Evolutionary conservation across 2,888 invertebrate species (phyloP), one percentile per base, ranked within the genome.

Genomic region (Mesopsocus fuscifrons): DNA sequence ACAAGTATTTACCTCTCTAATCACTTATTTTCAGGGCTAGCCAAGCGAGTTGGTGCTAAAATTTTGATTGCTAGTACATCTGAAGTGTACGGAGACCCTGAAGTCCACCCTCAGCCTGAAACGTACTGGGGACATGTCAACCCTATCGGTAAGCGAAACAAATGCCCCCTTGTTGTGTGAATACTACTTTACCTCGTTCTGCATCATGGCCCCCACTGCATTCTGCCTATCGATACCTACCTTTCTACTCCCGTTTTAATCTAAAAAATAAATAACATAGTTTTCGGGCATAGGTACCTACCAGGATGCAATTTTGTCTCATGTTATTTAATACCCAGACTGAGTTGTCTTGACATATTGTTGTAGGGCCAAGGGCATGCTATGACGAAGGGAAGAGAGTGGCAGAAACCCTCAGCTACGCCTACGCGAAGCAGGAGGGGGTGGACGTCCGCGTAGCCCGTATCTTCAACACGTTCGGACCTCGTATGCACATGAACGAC

Each of bases 311-410:
- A 30, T n/a, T n/a, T n/a, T n/a, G n/a, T n/a, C n/a, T n/a, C n/a
- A n/a, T n/a, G n/a, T n/a, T n/a, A n/a, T n/a, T n/a, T n/a, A n/a
- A n/a, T n/a, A n/a, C n/a, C n/a, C n/a, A n/a, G n/a, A n/a, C n/a
- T n/a, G n/a, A n/a, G n/a, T n/a, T n/a, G n/a, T n/a, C n/a, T n/a
- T n/a, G n/a, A n/a, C n/a, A n/a, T n/a, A n/a, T n/a, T 43, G 47
- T 47, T 60, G 54, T 54, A 79, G 83, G 89, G 2, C 89, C 89
- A 0, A 67, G 98, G 45, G 91, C 97, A 1, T 99, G 98, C 61
- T 98, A 98, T 56, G 98, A 99, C 58, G 98, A 99, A 65, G 97
- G 95, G n/a, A 99, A 98, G 63, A 69, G 98, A 43, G 92, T 97
- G 1, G 84, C 97, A 0, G 98, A 99, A 63, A 89, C 97, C 0